A percentile compares a stretch with the other conserved stretches of the same genome.
Evolutionary conservation across 2,888 invertebrate genomes (phyloP).

Genomic region (Rhodophaea formosa): DNA sequence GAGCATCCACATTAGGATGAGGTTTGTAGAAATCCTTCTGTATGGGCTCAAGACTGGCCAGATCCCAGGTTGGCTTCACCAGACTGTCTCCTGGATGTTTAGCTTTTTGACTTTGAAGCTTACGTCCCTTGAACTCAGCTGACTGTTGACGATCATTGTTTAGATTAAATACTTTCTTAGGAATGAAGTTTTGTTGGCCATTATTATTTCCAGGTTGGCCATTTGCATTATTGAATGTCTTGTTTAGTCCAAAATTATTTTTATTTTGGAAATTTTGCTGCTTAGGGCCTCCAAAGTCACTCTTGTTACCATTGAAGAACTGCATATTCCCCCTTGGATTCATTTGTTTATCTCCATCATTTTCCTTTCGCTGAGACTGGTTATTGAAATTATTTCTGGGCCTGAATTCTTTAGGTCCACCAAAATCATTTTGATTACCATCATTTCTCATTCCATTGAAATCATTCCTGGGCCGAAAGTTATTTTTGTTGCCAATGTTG

Average conservation of each 20-base stretch:
- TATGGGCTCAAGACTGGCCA: conserved; percentile 87
- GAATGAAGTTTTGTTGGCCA: conserved; percentile 59
- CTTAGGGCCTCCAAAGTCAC: conserved; percentile 76
- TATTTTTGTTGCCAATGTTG: conserved; percentile 63
- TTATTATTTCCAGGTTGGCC: conserved; percentile 35
- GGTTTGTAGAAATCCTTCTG: conserved; percentile 96
- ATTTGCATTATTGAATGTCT: conserved; percentile 63
- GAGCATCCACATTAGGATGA: conserved; percentile 85
- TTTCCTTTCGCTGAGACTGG: conserved; percentile 59
- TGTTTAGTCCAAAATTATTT: conserved; percentile 59
- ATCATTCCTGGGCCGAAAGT: conserved; percentile 74
- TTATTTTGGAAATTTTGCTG: conserved; percentile 59
- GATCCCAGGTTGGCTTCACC: conserved; percentile 92
- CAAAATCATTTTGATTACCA: conserved; percentile 69
- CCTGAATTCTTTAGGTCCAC: conserved; percentile 71
- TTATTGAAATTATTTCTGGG: conserved; percentile 70
- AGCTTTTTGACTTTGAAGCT: conserved; percentile 83
- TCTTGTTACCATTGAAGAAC: conserved; percentile 65
- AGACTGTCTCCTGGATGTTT: conserved; percentile 87
- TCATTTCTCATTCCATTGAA: conserved; percentile 73
- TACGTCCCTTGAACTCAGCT: conserved; percentile 72
- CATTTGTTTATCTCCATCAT: conserved; percentile 55
- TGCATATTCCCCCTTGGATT: conserved; percentile 62
- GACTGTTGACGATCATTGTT: conserved; percentile 52
- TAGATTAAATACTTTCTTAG: conserved; percentile 64